phyloP scores from a whole-genome alignment of 2,113 vertebrate species.

The Lepus europaeus region DNA sequence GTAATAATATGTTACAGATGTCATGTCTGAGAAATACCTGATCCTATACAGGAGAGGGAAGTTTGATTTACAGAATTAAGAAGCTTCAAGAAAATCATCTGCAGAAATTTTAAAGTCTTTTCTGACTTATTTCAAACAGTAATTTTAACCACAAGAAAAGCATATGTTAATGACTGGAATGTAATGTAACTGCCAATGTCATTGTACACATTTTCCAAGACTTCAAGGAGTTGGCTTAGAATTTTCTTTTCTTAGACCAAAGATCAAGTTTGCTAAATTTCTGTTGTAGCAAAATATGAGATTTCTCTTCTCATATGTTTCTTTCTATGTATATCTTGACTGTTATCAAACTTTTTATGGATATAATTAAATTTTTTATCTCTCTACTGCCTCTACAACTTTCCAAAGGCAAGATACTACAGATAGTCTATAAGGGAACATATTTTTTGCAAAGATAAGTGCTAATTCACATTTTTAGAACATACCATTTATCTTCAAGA shows the following conservation, averaged over 20 bases:
- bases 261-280: background rate
- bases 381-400: background rate
- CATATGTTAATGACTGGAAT: conserved; percentile 56
- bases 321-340: background rate
- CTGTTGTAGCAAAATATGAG: background rate
- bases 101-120: conserved; percentile 59
- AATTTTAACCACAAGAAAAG: conserved; percentile 61
- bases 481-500: background rate
- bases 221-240: background rate
- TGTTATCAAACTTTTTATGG: background rate
- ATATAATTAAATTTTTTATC: background rate
- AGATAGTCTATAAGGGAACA: background rate
- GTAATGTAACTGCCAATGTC: background rate
- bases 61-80: background rate
- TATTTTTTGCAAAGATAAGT: background rate
- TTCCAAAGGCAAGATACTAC: conserved; percentile 6
- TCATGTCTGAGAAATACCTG: background rate
- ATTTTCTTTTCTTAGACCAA: conserved; percentile 29
- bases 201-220: conserved; percentile 55
- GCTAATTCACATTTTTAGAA: conserved; percentile 22
- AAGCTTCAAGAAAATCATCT: conserved; percentile 20
- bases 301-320: background rate
- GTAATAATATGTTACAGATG: background rate
- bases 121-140: conserved; percentile 55
- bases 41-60: background rate